These are phyloP conservation scores for Chloromyia formosa DNA, from an alignment of 2,888 invertebrate genomes.

Conservation along the genomic window DNA sequence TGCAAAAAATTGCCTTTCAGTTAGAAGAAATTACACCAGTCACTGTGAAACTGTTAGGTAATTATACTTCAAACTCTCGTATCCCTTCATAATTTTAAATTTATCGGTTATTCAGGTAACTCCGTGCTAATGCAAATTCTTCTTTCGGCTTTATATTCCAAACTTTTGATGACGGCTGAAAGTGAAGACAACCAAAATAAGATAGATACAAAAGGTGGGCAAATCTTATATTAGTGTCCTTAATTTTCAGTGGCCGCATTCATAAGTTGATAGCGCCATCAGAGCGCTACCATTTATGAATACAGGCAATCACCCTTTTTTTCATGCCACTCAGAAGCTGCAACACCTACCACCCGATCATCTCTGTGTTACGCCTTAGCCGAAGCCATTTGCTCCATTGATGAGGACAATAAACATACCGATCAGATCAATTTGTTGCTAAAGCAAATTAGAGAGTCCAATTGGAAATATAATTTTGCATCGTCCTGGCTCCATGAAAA, in stretches of 20 bases:
- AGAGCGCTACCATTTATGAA: too few relatives aligned
- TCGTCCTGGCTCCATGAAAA: constrained; percentile 53
- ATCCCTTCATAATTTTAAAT: too few relatives aligned
- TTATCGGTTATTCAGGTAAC: constrained; percentile 59
- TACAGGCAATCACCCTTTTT: too few relatives aligned
- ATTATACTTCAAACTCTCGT: constrained; percentile 56
- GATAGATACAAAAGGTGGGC: not conserved
- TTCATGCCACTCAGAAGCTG: constrained; percentile 45
- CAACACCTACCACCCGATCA: constrained; percentile 59
- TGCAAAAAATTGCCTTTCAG: constrained; percentile 68
- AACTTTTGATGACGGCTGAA: constrained; percentile 67
- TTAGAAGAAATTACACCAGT: constrained; percentile 77
- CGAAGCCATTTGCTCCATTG: constrained; percentile 81
- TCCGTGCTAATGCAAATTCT: constrained; percentile 78
- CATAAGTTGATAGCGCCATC: too few relatives aligned
- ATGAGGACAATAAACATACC: constrained; percentile 82
- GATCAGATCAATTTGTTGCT: constrained; percentile 75
- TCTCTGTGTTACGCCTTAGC: constrained; percentile 76
- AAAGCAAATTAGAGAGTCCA: constrained; percentile 66
- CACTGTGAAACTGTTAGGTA: constrained; percentile 72
- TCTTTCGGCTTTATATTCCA: constrained; percentile 74
- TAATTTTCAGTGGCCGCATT: too few relatives aligned
- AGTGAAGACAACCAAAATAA: constrained; percentile 54
- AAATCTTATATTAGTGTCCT: too few relatives aligned
- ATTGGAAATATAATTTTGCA: constrained; percentile 46